Percentiles rank a stretch among this genome's conserved stretches.
Conservation (phyloP, 2,113 vertebrate genomes). For the Cinclus mexicanus region DNA sequence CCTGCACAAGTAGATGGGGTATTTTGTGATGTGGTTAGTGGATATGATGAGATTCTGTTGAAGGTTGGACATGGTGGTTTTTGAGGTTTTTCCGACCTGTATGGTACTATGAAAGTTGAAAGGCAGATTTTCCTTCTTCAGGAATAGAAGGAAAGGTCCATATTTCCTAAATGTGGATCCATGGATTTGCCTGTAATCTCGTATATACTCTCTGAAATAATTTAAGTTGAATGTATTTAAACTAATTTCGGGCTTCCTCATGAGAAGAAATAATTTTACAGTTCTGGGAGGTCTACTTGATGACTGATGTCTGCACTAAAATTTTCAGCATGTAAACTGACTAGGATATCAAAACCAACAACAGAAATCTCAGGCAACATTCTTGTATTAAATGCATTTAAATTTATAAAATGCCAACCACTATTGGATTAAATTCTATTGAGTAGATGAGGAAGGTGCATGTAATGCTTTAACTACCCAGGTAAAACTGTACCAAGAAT, state of each 20-base stretch:
- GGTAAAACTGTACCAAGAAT: neutral
- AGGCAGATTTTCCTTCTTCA: neutral
- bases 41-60: neutral
- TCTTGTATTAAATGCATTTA: neutral
- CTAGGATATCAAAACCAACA: neutral
- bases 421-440: neutral
- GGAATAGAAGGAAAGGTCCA: neutral
- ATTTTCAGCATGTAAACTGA: neutral
- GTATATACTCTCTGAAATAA: neutral
- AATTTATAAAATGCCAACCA: neutral
- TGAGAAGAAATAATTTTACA: neutral
- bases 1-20: fast-evolving
- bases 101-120: neutral
- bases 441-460: neutral
- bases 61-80: neutral
- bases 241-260: neutral
- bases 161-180: neutral
- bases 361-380: neutral
- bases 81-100: neutral
- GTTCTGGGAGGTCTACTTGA: neutral
- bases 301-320: neutral
- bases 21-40: neutral
- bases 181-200: neutral
- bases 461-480: neutral
- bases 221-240: neutral